Evolutionary conservation across 2,797 vertebrate genomes (phyloP).

Genomic region (Xenentodon cancila): DNA sequence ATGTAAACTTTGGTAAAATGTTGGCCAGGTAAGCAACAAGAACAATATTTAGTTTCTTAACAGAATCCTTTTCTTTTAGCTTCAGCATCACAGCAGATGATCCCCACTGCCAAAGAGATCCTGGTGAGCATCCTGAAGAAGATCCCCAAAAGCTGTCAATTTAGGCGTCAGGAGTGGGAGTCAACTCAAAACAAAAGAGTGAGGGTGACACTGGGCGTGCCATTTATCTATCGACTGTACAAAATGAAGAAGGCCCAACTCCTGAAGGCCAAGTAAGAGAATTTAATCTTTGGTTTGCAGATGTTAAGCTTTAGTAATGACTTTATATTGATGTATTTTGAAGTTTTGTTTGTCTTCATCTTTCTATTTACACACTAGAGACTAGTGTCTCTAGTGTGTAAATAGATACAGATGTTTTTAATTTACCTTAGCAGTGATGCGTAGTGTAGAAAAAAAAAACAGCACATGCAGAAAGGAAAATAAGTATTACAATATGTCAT

Average conservation of each 20-base stretch:
- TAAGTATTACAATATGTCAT: no score
- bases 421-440: no score
- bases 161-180: neutral
- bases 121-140: conserved; percentile 71
- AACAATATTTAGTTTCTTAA: neutral
- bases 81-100: conserved; percentile 20
- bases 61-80: conserved; percentile 25
- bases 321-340: neutral
- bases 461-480: no score
- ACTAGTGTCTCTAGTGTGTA: no score
- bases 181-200: conserved; percentile 30
- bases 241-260: conserved; percentile 66
- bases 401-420: no score
- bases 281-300: neutral
- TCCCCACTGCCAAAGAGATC: conserved; percentile 60
- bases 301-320: neutral
- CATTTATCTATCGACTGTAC: conserved; percentile 78
- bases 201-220: conserved; percentile 73
- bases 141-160: conserved; percentile 49
- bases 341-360: neutral
- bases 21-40: no score
- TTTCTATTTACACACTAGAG: no score
- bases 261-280: conserved; percentile 73
- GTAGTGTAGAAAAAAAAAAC: no score
- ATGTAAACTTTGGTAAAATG: no score